Evolutionary conservation across 2,888 invertebrate genomes (phyloP).

Genomic region (Mylabris sibirica): DNA sequence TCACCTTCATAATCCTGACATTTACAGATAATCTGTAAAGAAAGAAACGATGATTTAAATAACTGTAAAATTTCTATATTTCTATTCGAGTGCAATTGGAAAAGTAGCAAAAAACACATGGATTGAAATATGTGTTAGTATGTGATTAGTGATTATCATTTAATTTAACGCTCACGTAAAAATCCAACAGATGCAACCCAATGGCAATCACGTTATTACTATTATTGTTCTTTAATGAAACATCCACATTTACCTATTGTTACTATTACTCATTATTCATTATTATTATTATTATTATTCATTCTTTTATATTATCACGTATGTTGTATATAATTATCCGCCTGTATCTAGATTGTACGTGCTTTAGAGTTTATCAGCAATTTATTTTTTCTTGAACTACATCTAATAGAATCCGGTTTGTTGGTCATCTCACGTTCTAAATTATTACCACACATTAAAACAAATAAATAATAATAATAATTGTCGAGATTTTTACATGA

Average conservation of each 20-base stretch:
- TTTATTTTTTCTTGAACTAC: not conserved
- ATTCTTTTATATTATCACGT: not conserved
- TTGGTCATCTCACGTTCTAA: not conserved
- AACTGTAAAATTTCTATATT: not conserved
- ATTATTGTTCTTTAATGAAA: not conserved
- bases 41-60: not conserved
- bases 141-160: not conserved
- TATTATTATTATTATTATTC: not conserved
- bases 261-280: not conserved
- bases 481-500: slow-evolving; percentile 1
- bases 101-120: not conserved
- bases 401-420: slow-evolving; percentile 4
- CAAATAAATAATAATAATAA: not conserved
- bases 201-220: slow-evolving; percentile 1
- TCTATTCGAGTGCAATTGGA: not conserved
- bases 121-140: not conserved
- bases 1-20: slow-evolving; percentile 9
- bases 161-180: not conserved
- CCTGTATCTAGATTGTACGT: slow-evolving; percentile 3
- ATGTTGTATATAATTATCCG: not conserved
- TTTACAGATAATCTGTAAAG: not conserved
- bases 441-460: not conserved
- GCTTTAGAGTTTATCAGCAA: not conserved
- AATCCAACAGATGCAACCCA: not conserved
- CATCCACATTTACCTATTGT: not conserved